These are phyloP conservation scores for Drosophila sechellia DNA, from an alignment of 1,140 invertebrate genomes.

Conservation along the genomic window DNA sequence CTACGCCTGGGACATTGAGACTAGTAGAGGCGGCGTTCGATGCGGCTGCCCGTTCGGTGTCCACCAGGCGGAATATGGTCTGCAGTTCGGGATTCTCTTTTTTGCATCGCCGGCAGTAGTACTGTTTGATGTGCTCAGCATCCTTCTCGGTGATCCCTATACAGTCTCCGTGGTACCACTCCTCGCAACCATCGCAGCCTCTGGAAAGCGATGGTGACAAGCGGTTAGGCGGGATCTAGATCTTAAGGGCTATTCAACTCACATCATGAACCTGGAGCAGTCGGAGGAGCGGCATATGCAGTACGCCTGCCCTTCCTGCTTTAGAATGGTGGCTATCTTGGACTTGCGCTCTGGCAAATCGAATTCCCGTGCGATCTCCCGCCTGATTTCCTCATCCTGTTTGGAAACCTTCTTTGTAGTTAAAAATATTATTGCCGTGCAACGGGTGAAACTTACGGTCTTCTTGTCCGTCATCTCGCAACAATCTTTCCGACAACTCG, in stretches of 20 bases:
- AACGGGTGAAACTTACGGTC: slow-evolving; percentile 46
- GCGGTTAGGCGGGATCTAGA: no score
- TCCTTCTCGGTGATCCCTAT: slow-evolving; percentile 97
- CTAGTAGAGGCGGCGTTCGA: slow-evolving; percentile 27
- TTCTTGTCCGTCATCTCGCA: slow-evolving; percentile 68
- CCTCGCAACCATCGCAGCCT: slow-evolving; percentile 98
- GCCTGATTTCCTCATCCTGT: slow-evolving; percentile 95
- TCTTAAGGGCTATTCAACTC: slow-evolving; percentile 49
- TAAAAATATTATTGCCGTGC: background rate
- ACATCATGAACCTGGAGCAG: slow-evolving; percentile 98
- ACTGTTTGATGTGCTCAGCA: slow-evolving; percentile 96
- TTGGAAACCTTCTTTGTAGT: no score
- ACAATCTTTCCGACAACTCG: background rate
- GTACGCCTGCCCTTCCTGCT: slow-evolving; percentile 95
- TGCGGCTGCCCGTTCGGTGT: slow-evolving; percentile 60
- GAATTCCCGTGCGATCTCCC: slow-evolving; percentile 95
- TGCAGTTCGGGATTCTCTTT: slow-evolving; percentile 93
- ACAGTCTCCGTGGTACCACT: slow-evolving; percentile 99
- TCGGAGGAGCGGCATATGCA: slow-evolving; percentile 97
- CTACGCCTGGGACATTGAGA: slow-evolving; percentile 64
- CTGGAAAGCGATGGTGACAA: slow-evolving; percentile 84
- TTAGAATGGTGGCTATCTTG: slow-evolving; percentile 94
- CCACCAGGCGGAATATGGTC: slow-evolving; percentile 88
- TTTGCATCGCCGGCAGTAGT: slow-evolving; percentile 94
- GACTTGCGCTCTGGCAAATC: slow-evolving; percentile 95